A percentile compares a stretch with the other conserved stretches of the same genome.
Conservation (phyloP, 2,797 vertebrate genomes). For the Pelodytes ibericus region DNA sequence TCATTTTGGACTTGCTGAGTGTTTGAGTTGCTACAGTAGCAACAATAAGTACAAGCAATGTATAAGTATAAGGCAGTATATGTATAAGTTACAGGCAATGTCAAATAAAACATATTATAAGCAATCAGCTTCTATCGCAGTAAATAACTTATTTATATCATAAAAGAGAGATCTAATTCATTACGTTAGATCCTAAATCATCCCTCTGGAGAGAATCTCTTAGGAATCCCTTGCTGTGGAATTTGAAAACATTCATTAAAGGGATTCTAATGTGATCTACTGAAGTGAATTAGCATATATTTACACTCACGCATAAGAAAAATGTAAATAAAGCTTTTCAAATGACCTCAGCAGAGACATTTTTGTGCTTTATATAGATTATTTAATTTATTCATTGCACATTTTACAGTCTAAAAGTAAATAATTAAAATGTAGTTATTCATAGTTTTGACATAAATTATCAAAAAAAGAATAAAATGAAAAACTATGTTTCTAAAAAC, state of each 20-base stretch:
- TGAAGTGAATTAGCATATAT: slow-evolving; percentile 46
- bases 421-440: background rate
- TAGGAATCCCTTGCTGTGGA: slow-evolving; percentile 14
- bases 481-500: too few species aligned
- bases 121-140: slow-evolving; percentile 19
- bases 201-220: slow-evolving; percentile 41
- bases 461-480: too few species aligned
- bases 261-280: slow-evolving; percentile 43
- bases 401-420: background rate
- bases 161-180: slow-evolving; percentile 40
- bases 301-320: slow-evolving; percentile 33
- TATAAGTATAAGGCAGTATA: too few species aligned
- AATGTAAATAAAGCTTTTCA: slow-evolving; percentile 40
- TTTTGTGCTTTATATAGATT: slow-evolving; percentile 29
- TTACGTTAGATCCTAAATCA: slow-evolving; percentile 38
- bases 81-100: background rate
- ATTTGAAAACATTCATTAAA: slow-evolving; percentile 47
- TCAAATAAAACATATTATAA: slow-evolving; percentile 12
- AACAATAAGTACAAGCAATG: background rate
- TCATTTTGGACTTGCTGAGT: too few species aligned
- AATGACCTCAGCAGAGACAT: slow-evolving; percentile 11
- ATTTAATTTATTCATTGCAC: background rate
- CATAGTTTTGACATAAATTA: too few species aligned
- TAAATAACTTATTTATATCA: slow-evolving; percentile 34
- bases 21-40: background rate